Evolutionary conservation across 2,888 invertebrate genomes (phyloP), one percentile per base, ranked within the genome.

Genomic region (Clepsis dumicolana): DNA sequence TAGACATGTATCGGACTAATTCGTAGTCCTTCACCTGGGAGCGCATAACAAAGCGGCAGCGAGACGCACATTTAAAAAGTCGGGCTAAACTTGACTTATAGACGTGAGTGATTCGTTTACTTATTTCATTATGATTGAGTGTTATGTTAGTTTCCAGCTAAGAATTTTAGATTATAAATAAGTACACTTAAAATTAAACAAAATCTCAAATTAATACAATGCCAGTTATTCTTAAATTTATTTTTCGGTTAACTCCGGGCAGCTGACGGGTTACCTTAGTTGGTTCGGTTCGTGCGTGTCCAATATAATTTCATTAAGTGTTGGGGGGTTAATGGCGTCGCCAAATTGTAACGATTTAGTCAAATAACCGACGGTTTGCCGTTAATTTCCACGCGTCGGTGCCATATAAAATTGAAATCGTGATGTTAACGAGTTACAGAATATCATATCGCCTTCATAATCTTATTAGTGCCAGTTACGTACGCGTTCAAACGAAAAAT

Each of bases 401-500:
- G 73, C 76, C 70, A 74, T 78, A 80, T 83, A 77, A 86, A 88
- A 88, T 88, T 89, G 87, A 89, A 88, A 87, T 88, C 87, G 88
- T 88, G 89, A 80, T 78, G 84, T 83, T 88, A 88, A 88, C 85
- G 83, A 85, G 84, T 81, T 74, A 80, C 77, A 76, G 82, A 84
- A 84, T 82, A 66, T 70, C 56, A 52, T 70, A 65, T 71, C 70
- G 70, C 64, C 10, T 48, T 59, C 27, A n/a, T 61, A 57, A 71
- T 69, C 69, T 69, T 54, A 60, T 54, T 59, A 41, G 50, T 18
- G 38, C 38, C 24, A 29, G 57, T 57, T 50, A 38, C 21, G 48
- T 48, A 38, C 44, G 35, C 10, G 38, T 12, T 24, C 44, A n/a
- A 35, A 12, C 12, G 10, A 53, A 66, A 66, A 54, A 10, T 16